phyloP scores from a whole-genome alignment of 1,140 invertebrate genomes.

The Sitophilus oryzae region DNA sequence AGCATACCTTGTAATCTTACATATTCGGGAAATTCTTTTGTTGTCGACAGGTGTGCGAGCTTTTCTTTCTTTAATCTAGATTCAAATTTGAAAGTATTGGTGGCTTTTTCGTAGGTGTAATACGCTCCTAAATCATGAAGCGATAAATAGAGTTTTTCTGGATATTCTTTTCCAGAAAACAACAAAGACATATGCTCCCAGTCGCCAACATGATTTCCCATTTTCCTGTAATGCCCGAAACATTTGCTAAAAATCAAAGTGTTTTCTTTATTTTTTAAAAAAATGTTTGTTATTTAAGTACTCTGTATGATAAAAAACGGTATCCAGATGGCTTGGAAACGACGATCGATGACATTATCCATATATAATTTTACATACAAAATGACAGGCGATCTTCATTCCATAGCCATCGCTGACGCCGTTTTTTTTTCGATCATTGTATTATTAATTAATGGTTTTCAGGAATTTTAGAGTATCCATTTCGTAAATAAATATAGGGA shows the following conservation, averaged over 20 bases:
- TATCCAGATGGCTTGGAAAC: too few relatives aligned
- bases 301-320: slow-evolving; percentile 27
- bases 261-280: too few relatives aligned
- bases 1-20: slow-evolving; percentile 45
- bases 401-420: too few relatives aligned
- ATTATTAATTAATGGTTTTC: too few relatives aligned
- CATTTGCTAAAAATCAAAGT: slow-evolving; percentile 53
- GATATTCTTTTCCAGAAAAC: slow-evolving; percentile 49
- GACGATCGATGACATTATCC: too few relatives aligned
- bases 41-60: slow-evolving; percentile 52
- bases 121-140: slow-evolving; percentile 57
- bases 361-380: too few relatives aligned
- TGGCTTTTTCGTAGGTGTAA: slow-evolving; percentile 50
- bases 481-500: neutral
- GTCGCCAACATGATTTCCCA: slow-evolving; percentile 61
- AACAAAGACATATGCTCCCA: slow-evolving; percentile 61
- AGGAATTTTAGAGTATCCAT: too few relatives aligned
- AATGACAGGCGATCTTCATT: too few relatives aligned
- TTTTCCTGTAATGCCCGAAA: slow-evolving; percentile 51
- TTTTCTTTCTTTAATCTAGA: slow-evolving; percentile 52
- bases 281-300: too few relatives aligned
- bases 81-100: slow-evolving; percentile 50
- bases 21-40: slow-evolving; percentile 51
- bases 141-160: slow-evolving; percentile 53
- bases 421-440: too few relatives aligned